phyloP scores from a whole-genome alignment of 64 coral and sea anemone species.

The Catalaphyllia jardinei region DNA sequence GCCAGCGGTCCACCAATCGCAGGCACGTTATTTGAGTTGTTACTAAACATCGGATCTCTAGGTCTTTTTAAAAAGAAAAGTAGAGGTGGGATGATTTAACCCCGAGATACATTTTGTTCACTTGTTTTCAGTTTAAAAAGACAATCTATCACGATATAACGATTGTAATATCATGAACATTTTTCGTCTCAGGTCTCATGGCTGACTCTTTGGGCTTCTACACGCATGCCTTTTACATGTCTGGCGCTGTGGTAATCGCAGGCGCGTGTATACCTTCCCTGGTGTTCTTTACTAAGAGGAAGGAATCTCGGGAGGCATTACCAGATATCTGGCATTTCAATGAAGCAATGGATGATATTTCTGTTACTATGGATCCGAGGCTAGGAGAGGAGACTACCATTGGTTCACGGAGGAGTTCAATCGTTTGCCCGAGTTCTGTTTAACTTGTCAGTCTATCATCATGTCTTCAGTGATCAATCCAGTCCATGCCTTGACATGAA shows the following conservation, averaged over 20 bases:
- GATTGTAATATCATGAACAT: too few relatives aligned
- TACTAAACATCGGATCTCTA: too few relatives aligned
- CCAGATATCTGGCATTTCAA: neutral
- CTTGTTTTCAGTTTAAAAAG: too few relatives aligned
- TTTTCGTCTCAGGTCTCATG: neutral
- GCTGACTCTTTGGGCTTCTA: neutral
- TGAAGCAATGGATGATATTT: neutral
- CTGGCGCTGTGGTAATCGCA: neutral
- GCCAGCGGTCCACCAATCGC: slow-evolving; percentile 14
- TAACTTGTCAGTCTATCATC: too few relatives aligned
- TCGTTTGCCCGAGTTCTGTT: too few relatives aligned
- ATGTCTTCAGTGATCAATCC: too few relatives aligned
- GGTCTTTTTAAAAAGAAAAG: neutral
- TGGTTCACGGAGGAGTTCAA: too few relatives aligned
- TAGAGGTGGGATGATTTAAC: neutral
- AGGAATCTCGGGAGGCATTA: neutral
- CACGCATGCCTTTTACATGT: neutral
- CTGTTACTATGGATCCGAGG: too few relatives aligned
- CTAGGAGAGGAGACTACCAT: too few relatives aligned
- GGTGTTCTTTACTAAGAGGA: neutral
- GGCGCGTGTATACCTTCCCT: neutral
- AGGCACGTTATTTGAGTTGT: neutral
- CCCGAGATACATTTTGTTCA: too few relatives aligned
- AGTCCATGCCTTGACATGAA: too few relatives aligned
- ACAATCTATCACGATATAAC: too few relatives aligned